Evolutionary conservation across 2,113 vertebrate genomes (phyloP).

Genomic region (Aegithalos caudatus): DNA sequence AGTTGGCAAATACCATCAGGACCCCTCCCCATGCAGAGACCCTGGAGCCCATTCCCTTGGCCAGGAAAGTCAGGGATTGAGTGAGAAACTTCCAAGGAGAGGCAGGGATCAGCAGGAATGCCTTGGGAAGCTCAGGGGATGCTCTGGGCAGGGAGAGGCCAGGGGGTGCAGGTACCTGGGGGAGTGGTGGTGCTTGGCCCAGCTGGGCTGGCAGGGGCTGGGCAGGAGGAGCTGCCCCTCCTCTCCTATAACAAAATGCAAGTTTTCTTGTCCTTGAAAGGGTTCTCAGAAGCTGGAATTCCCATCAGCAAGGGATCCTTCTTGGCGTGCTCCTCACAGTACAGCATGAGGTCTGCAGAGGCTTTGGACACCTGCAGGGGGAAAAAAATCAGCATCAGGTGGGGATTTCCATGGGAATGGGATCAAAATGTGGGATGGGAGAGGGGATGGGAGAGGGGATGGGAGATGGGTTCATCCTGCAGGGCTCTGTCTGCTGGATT

Average conservation of each 20-base stretch:
- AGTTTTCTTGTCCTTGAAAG: conserved; percentile 97
- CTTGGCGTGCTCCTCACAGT: conserved; percentile 87
- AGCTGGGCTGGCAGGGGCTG: neutral
- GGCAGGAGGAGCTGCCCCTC: neutral
- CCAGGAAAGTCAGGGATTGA: neutral
- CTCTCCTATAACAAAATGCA: conserved; percentile 87
- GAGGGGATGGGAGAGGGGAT: neutral
- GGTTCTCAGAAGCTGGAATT: conserved; percentile 93
- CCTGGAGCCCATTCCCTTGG: neutral
- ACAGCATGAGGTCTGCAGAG: conserved; percentile 90
- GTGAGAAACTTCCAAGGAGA: conserved; percentile 18
- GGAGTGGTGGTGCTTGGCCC: neutral
- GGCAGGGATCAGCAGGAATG: conserved; percentile 31
- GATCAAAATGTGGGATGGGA: accelerated
- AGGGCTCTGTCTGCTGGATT: neutral
- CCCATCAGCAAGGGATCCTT: conserved; percentile 89
- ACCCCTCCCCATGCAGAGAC: neutral
- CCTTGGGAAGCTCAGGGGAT: conserved; percentile 47
- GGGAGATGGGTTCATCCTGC: accelerated
- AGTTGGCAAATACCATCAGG: neutral
- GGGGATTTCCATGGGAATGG: neutral
- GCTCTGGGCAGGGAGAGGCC: neutral
- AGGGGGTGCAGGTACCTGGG: conserved; percentile 24
- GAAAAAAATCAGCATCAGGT: accelerated
- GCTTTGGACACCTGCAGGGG: conserved; percentile 89